Evolutionary conservation across 2,113 vertebrate genomes (phyloP).

Genomic region (Maccullochella peelii): DNA sequence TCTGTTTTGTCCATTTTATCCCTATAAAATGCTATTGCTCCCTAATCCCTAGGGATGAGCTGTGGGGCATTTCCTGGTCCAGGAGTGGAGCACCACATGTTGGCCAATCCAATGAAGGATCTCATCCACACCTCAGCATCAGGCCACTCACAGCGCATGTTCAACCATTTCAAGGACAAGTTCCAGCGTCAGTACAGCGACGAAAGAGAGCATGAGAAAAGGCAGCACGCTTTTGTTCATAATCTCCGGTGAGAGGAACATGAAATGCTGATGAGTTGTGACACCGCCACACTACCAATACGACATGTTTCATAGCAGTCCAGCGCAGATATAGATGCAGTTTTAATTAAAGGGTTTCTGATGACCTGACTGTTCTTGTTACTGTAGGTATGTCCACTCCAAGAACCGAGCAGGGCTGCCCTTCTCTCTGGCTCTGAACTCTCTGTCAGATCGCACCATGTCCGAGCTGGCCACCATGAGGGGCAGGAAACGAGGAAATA

Average conservation of each 20-base stretch:
- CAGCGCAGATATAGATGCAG: rapidly evolving
- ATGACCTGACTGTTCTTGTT: neutral
- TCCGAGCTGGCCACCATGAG: slow-evolving; percentile 80
- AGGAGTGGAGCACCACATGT: slow-evolving; percentile 82
- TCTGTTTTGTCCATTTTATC: neutral
- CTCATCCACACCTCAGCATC: slow-evolving; percentile 79
- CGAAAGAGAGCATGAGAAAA: slow-evolving; percentile 81
- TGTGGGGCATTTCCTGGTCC: slow-evolving; percentile 83
- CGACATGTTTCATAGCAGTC: neutral
- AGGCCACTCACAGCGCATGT: slow-evolving; percentile 79
- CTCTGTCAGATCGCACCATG: slow-evolving; percentile 82
- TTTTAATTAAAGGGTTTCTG: neutral
- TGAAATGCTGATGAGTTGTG: neutral
- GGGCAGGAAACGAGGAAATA: slow-evolving; percentile 70
- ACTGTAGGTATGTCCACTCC: slow-evolving; percentile 84
- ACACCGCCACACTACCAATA: neutral
- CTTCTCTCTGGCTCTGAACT: slow-evolving; percentile 84
- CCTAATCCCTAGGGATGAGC: slow-evolving; percentile 82
- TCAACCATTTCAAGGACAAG: slow-evolving; percentile 80
- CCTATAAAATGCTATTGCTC: no score
- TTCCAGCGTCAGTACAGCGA: slow-evolving; percentile 77
- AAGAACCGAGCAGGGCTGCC: slow-evolving; percentile 84
- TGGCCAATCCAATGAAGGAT: slow-evolving; percentile 89
- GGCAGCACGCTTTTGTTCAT: slow-evolving; percentile 85
- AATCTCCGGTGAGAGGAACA: slow-evolving; percentile 83